phyloP scores from a whole-genome alignment of 2,797 vertebrate species.

The Lagocephalus sceleratus region DNA sequence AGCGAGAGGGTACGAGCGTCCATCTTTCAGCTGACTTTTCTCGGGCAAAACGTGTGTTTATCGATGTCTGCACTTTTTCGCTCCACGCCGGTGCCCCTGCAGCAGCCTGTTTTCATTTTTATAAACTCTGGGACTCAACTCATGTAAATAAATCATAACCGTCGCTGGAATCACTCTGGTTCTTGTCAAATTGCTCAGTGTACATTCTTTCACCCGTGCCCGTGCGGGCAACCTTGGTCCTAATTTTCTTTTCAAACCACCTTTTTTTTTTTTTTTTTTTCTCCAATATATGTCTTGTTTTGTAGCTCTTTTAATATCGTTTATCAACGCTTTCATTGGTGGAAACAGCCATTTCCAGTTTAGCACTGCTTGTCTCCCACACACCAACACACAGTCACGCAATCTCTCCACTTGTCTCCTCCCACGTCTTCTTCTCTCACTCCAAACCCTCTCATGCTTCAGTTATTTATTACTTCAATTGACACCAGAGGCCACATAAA shows the following conservation, averaged over 20 bases:
- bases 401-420: slow-evolving; percentile 1
- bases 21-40: slow-evolving; percentile 18
- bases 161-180: slow-evolving; percentile 23
- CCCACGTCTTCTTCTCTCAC: neutral
- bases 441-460: slow-evolving; percentile 1
- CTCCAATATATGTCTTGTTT: no score
- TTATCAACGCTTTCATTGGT: slow-evolving; percentile 11
- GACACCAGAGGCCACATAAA: slow-evolving; percentile 8
- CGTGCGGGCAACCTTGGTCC: slow-evolving; percentile 8
- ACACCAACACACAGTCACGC: slow-evolving; percentile 7
- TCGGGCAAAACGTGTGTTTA: slow-evolving; percentile 13
- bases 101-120: slow-evolving; percentile 38
- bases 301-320: slow-evolving; percentile 22
- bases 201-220: slow-evolving; percentile 3
- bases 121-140: slow-evolving; percentile 16
- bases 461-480: slow-evolving; percentile 9
- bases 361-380: slow-evolving; percentile 4
- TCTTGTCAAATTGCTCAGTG: slow-evolving; percentile 12
- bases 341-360: slow-evolving; percentile 21
- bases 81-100: slow-evolving; percentile 10
- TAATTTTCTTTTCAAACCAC: slow-evolving; percentile 10
- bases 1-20: slow-evolving; percentile 6
- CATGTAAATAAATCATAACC: slow-evolving; percentile 40
- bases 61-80: slow-evolving; percentile 23
- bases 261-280: neutral